These are phyloP conservation scores for Penaeus japonicus DNA, from an alignment of 1,140 invertebrate species.

Conservation along the genomic window DNA sequence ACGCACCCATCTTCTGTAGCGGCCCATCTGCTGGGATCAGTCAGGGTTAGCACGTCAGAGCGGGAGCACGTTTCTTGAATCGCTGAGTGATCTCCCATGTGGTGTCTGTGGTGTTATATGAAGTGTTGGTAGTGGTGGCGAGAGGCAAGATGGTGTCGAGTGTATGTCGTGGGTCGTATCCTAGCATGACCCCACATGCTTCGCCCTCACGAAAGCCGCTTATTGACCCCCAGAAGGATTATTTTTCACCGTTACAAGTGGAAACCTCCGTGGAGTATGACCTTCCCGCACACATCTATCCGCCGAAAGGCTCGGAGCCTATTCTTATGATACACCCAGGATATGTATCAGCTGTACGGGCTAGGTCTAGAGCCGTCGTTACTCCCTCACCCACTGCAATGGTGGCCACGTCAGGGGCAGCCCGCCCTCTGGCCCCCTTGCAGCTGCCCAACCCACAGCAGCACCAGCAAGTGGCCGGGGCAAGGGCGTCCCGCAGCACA, in stretches of 20 bases:
- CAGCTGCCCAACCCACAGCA: constrained; percentile 42
- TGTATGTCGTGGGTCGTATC: constrained; percentile 47
- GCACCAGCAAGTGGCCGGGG: constrained; percentile 18
- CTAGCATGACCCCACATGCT: constrained; percentile 47
- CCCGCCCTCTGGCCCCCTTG: constrained; percentile 39
- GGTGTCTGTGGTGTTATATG: constrained; percentile 47
- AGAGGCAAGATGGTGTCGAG: constrained; percentile 55
- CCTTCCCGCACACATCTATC: constrained; percentile 58
- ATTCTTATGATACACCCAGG: constrained; percentile 58
- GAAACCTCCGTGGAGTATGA: constrained; percentile 60
- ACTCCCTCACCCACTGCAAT: constrained; percentile 45
- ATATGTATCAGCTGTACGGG: constrained; percentile 48
- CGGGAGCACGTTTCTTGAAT: constrained; percentile 44
- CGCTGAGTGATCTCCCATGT: constrained; percentile 53
- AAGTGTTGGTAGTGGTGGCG: constrained; percentile 44
- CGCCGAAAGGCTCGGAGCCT: constrained; percentile 56
- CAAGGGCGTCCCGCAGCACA: background rate
- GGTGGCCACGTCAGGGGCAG: constrained; percentile 51
- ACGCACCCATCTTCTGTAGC: constrained; percentile 41
- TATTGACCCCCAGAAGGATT: constrained; percentile 58
- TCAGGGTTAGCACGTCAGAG: constrained; percentile 49
- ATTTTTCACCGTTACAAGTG: constrained; percentile 52
- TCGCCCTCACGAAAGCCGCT: constrained; percentile 35
- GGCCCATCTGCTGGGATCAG: constrained; percentile 50
- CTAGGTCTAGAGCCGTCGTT: constrained; percentile 43